A percentile compares a stretch with the other conserved stretches of the same genome.
phyloP scores from a whole-genome alignment of 2,888 invertebrate genomes.

The Callimorpha dominula region DNA sequence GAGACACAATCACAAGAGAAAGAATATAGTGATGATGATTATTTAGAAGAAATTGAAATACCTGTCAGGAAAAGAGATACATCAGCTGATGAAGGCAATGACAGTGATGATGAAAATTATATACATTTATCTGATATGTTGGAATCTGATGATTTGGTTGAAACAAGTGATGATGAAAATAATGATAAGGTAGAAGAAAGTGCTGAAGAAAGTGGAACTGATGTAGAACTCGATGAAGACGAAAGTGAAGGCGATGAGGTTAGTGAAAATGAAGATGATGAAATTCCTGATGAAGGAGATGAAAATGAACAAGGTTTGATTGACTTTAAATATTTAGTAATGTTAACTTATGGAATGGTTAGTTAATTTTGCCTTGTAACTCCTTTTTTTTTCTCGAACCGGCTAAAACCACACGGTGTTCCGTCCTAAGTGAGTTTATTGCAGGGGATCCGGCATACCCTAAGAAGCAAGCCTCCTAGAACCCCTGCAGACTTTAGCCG shows the following conservation, averaged over 20 bases:
- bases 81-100: constrained; percentile 70
- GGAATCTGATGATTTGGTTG: constrained; percentile 72
- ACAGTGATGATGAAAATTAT: constrained; percentile 74
- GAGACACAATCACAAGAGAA: constrained; percentile 30
- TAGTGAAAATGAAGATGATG: constrained; percentile 28
- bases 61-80: constrained; percentile 68
- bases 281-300: constrained; percentile 41
- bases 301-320: constrained; percentile 58
- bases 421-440: too few species aligned
- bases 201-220: constrained; percentile 38
- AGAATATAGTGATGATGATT: constrained; percentile 59
- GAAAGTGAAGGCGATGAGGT: constrained; percentile 48
- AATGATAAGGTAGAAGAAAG: constrained; percentile 43
- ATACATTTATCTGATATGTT: constrained; percentile 76
- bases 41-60: constrained; percentile 74
- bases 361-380: too few species aligned
- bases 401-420: too few species aligned
- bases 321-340: neutral
- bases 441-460: too few species aligned
- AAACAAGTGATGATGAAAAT: constrained; percentile 60
- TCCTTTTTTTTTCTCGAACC: too few species aligned
- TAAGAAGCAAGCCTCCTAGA: too few species aligned
- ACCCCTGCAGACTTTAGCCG: too few species aligned
- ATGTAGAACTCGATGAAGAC: constrained; percentile 46
- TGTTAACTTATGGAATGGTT: too few species aligned